Conservation (phyloP, 2,113 vertebrate species). For the Nyctibius bracteatus region DNA sequence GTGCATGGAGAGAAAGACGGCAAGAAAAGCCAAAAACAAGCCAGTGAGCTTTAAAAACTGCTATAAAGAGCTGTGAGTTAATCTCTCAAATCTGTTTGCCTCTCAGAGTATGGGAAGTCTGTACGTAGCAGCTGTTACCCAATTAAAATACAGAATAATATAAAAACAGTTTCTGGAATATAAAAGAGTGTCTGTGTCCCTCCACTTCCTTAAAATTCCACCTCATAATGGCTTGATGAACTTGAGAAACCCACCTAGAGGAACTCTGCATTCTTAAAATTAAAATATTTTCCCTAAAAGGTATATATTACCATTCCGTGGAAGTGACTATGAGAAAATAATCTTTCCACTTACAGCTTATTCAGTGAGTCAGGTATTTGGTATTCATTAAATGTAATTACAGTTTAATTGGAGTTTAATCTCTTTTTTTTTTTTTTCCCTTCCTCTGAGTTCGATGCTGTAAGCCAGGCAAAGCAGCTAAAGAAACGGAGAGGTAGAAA, state of each 20-base stretch:
- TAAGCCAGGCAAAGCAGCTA: slow-evolving; percentile 14
- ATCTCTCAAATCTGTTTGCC: slow-evolving; percentile 67
- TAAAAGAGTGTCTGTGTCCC: slow-evolving; percentile 61
- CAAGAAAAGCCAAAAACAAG: slow-evolving; percentile 34
- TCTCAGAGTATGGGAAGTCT: slow-evolving; percentile 64
- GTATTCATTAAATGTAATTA: slow-evolving; percentile 82
- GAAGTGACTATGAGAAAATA: slow-evolving; percentile 75
- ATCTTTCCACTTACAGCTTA: slow-evolving; percentile 73
- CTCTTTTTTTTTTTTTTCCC: neutral
- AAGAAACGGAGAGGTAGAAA: neutral
- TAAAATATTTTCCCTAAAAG: slow-evolving; percentile 82
- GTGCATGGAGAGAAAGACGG: neutral
- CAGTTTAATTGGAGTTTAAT: slow-evolving; percentile 83
- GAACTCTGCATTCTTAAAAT: slow-evolving; percentile 72
- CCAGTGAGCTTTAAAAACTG: slow-evolving; percentile 46
- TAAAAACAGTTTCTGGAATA: slow-evolving; percentile 72
- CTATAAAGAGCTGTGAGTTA: slow-evolving; percentile 26
- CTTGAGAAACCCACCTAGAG: slow-evolving; percentile 76
- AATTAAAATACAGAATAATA: slow-evolving; percentile 78
- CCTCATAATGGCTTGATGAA: slow-evolving; percentile 79
- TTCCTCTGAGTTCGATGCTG: neutral
- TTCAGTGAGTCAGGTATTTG: slow-evolving; percentile 78
- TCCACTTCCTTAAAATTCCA: slow-evolving; percentile 72
- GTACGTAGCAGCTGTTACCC: slow-evolving; percentile 71
- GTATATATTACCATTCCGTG: slow-evolving; percentile 76